Evolutionary conservation across 2,888 invertebrate genomes (phyloP).

Genomic region (Lamellibrachia satsuma): DNA sequence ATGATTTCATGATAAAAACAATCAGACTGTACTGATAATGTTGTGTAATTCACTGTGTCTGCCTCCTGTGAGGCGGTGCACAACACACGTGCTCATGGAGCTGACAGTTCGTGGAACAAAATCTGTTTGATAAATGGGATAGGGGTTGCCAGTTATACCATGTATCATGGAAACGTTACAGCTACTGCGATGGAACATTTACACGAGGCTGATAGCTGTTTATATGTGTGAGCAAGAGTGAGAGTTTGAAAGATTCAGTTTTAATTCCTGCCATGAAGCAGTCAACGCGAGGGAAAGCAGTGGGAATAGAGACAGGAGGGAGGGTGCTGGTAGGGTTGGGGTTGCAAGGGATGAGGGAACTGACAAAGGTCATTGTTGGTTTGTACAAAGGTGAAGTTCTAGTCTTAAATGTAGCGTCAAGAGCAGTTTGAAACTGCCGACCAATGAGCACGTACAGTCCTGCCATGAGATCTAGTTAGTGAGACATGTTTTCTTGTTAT

Average conservation of each 20-base stretch:
- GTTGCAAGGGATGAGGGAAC: neutral
- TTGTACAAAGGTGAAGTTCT: neutral
- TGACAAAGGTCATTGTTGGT: neutral
- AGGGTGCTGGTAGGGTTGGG: neutral
- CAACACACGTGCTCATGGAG: too few species aligned
- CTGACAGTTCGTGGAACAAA: neutral
- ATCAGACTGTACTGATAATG: too few species aligned
- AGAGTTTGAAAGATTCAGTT: neutral
- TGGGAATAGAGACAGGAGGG: neutral
- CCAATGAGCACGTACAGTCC: neutral
- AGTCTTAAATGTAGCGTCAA: neutral
- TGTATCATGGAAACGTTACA: neutral
- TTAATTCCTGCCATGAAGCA: neutral
- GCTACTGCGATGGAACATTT: neutral
- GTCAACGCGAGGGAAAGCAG: neutral
- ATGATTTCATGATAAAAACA: too few species aligned
- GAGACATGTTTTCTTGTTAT: slow-evolving; percentile 12
- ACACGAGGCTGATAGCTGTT: neutral
- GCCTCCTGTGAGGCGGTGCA: too few species aligned
- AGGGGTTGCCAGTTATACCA: neutral
- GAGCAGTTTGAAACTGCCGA: neutral
- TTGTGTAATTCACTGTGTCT: too few species aligned
- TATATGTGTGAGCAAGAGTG: neutral
- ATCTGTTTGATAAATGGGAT: neutral
- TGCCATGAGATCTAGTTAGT: slow-evolving; percentile 3